Evolutionary conservation across 2,888 invertebrate genomes (phyloP), one percentile per base, ranked within the genome.

Genomic region (Falcaria lacertinaria): DNA sequence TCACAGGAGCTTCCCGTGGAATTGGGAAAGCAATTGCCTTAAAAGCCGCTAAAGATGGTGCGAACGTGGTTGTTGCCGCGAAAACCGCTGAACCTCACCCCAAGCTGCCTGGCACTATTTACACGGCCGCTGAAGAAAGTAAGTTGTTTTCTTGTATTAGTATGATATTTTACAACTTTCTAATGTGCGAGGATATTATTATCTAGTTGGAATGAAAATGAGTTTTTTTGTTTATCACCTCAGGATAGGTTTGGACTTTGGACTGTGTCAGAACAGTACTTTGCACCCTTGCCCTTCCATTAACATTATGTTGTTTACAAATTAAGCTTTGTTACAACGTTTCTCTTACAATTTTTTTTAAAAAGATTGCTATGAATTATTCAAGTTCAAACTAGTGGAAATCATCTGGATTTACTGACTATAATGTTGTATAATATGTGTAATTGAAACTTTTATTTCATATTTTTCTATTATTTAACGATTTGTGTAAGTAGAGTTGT

Each of bases 1-100:
- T 99, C 54, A 98, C 98, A 19, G 99, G 99, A 35, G 98, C 97
- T 13, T 98, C 97, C 42, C 91, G 99, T 60, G 99, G 99, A 19
- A 99, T 99, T 67, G 99, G 99, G 0, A 96, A 97, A 83, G 95
- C 95, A 13, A 98, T 99, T 59, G 98, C 98, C 3, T 74, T 98
- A 44, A 98, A 97, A 86, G 95, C 95, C 1, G 97, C 98, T 0
- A 93, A 91, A 77, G 97, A 98, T 91, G 97, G 97, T 19, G 97
- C 97, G 0, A 97, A 97, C 80, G 91, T 98, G 60, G 94, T 97
- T 11, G 92, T 98, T 52, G 97, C 97, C 41, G 97, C 97, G 4
- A 98, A 98, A 90, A 97, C 97, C 16, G 95, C 95, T 0, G 93
- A 95, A 52, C 93, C 96, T 0, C 96, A 98, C 90, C 96, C 97